These are phyloP conservation scores for Brachyhypopomus gauderio DNA, from an alignment of 2,113 vertebrate genomes.

Conservation along the genomic window DNA sequence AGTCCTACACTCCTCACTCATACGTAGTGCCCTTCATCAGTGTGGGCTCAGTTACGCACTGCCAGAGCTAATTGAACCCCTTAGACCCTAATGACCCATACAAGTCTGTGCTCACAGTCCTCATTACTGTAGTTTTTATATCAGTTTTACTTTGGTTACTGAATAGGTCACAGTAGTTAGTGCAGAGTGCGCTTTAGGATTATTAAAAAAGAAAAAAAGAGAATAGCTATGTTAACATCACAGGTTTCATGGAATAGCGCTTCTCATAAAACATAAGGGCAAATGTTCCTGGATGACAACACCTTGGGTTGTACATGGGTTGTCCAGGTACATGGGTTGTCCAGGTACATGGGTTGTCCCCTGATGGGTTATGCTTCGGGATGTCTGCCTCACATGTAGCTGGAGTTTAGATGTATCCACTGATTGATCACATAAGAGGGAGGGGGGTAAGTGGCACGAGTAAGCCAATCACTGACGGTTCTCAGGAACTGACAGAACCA, in stretches of 20 bases:
- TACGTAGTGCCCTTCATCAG: too few relatives aligned
- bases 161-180: too few relatives aligned
- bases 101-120: too few relatives aligned
- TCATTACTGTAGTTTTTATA: too few relatives aligned
- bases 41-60: too few relatives aligned
- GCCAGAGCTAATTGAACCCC: too few relatives aligned
- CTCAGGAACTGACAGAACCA: slow-evolving; percentile 10
- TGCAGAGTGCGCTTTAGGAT: too few relatives aligned
- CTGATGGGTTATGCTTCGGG: not conserved
- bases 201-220: too few relatives aligned
- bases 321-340: not conserved
- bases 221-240: too few relatives aligned
- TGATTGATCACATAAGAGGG: not conserved
- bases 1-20: not conserved
- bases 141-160: too few relatives aligned
- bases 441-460: not conserved
- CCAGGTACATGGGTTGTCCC: not conserved
- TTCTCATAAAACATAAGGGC: slow-evolving; percentile 18
- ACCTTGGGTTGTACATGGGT: not conserved
- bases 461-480: slow-evolving; percentile 9
- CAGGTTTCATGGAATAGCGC: too few relatives aligned
- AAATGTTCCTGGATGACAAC: slow-evolving; percentile 2
- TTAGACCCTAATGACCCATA: too few relatives aligned
- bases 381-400: not conserved
- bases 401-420: not conserved